These are phyloP conservation scores for Apodemia hepburni DNA, from an alignment of 2,888 invertebrate genomes.

Conservation along the genomic window DNA sequence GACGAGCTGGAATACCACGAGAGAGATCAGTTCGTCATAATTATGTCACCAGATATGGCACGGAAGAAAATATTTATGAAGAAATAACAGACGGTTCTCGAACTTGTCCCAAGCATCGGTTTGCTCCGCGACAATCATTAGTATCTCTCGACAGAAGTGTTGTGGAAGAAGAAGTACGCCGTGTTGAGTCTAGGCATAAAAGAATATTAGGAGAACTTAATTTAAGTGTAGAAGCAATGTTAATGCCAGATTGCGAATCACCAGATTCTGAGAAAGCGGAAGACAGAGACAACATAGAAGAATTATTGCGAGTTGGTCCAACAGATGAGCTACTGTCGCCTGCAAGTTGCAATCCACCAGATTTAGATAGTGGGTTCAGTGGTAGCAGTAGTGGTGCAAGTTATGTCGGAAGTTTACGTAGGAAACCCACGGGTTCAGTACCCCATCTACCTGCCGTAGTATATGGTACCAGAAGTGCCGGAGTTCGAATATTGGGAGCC, in stretches of 20 bases:
- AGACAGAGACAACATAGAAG: slow-evolving; percentile 82
- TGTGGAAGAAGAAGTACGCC: slow-evolving; percentile 90
- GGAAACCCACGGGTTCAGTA: slow-evolving; percentile 74
- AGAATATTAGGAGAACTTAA: slow-evolving; percentile 92
- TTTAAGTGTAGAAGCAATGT: slow-evolving; percentile 93
- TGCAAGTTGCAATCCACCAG: slow-evolving; percentile 82
- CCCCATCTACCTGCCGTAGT: slow-evolving; percentile 74
- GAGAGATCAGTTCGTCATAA: slow-evolving; percentile 81
- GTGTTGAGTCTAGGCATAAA: slow-evolving; percentile 91
- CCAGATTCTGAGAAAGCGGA: slow-evolving; percentile 83
- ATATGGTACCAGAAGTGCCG: slow-evolving; percentile 74
- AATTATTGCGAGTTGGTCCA: slow-evolving; percentile 84
- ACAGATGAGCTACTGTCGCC: slow-evolving; percentile 87
- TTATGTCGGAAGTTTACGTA: slow-evolving; percentile 86
- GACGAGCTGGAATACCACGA: slow-evolving; percentile 62
- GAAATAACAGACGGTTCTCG: slow-evolving; percentile 86
- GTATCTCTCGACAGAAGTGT: slow-evolving; percentile 85
- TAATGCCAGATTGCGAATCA: slow-evolving; percentile 89
- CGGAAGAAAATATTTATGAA: slow-evolving; percentile 92
- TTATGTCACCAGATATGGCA: slow-evolving; percentile 89
- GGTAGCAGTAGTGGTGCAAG: slow-evolving; percentile 91
- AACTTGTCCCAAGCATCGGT: slow-evolving; percentile 72
- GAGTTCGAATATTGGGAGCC: slow-evolving; percentile 68
- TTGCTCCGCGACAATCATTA: slow-evolving; percentile 79
- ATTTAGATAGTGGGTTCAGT: slow-evolving; percentile 91